Base-by-base conservation (phyloP, 2,113 vertebrate species). In the Nycticorax nycticorax region DNA sequence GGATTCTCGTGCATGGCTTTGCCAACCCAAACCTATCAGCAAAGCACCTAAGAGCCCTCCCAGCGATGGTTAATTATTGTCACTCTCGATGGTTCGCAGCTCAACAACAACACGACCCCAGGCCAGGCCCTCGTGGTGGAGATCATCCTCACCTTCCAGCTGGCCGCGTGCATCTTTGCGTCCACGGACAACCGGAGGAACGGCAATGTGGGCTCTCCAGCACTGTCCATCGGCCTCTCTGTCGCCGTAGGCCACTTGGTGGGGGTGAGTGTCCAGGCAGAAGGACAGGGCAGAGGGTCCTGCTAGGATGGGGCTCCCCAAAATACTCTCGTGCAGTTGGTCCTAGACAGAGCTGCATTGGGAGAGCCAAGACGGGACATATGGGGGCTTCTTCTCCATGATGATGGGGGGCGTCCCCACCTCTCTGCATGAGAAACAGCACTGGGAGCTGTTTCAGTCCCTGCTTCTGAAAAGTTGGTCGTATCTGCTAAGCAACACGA, bases 201-300 rank as follows among this genome's bases (percentile, higher is more conserved):
- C 3, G 90, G 97, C 86, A 93, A 74, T 1, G 93, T 98, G 74
- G 97, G 98, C 69, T 97, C 98, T 37, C 98, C 98, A 0, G 93
- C 97, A 0, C 81, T 98, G 27, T 98, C 98, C 94, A 98, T 98
- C 0, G 98, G 98, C 62, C 93, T 99, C 69, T 98, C 98, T 0
- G 98, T 99, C 30, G 97, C 98, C 0, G 63, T 98, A 52, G 98
- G 98, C 53, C 98, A 99, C 93, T 97, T 99, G 33, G 96, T 98
- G 45, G 98, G 98, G 96, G 98, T 98, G 96, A 98, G 96, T 92
- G 50, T 67, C 14, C 15, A 1, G n/a, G 30, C 33, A 47, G n/a
- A 5, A 47, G 23, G 27, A 45, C 35, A 28, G 48, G 30, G 14
- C 1, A 56, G 27, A 52, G 41, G 41, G 30, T 35, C 35, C 50